A percentile compares a stretch with the other conserved stretches of the same genome.
Conservation (phyloP, 2,888 invertebrate genomes). For the Notodonta dromedarius region DNA sequence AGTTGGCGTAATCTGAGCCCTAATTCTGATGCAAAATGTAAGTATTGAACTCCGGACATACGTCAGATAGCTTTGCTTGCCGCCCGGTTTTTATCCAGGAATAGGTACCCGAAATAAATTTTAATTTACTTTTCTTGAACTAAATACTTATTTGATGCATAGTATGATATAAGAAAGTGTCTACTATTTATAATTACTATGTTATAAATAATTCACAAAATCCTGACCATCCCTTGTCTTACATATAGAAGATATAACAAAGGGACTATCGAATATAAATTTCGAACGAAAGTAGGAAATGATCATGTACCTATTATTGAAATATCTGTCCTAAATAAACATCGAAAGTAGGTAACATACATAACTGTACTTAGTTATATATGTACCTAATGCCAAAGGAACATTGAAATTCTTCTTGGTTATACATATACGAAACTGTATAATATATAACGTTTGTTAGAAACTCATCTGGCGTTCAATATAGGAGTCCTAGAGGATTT, state of each 20-base stretch:
- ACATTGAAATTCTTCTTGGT: not conserved
- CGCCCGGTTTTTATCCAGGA: too few relatives aligned
- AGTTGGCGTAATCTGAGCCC: too few relatives aligned
- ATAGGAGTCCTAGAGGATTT: not conserved
- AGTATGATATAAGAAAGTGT: too few relatives aligned
- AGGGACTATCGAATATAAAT: not conserved
- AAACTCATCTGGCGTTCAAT: not conserved
- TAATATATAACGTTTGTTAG: not conserved
- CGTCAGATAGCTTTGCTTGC: too few relatives aligned
- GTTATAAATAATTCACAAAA: too few relatives aligned
- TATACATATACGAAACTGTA: not conserved
- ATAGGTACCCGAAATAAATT: too few relatives aligned
- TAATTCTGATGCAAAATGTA: too few relatives aligned
- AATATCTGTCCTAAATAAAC: slow-evolving; percentile 1
- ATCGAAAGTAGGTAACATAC: not conserved
- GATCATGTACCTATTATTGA: not conserved
- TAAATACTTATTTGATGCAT: too few relatives aligned
- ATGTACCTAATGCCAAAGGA: not conserved
- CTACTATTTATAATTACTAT: too few relatives aligned
- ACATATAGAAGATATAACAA: not conserved
- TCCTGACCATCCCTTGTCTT: not conserved
- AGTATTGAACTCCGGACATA: too few relatives aligned
- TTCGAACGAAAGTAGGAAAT: not conserved
- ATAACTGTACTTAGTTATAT: too few relatives aligned
- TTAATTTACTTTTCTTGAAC: too few relatives aligned